These are phyloP conservation scores for Calephelis virginiensis DNA, from an alignment of 1,140 invertebrate genomes.

Conservation along the genomic window DNA sequence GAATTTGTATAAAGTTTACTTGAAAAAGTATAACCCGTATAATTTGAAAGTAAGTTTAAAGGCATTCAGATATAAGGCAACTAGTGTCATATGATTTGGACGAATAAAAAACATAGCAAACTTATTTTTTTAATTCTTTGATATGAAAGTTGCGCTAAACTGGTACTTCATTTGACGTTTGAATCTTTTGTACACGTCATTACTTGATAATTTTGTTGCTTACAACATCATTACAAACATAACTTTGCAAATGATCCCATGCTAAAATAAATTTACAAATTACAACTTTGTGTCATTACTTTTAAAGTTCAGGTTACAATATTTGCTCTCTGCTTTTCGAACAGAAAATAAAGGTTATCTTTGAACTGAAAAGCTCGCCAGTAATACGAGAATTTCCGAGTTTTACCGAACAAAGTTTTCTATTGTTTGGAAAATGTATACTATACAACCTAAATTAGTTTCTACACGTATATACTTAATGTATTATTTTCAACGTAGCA, in stretches of 20 bases:
- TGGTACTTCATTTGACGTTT: slow-evolving; percentile 24
- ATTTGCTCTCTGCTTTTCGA: not conserved
- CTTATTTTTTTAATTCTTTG: too few relatives aligned
- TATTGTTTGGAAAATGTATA: slow-evolving; percentile 26
- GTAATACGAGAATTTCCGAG: slow-evolving; percentile 37
- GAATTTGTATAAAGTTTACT: too few relatives aligned
- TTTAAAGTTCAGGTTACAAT: slow-evolving; percentile 29
- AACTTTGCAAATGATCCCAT: slow-evolving; percentile 23
- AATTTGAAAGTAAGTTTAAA: too few relatives aligned
- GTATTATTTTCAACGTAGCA: slow-evolving; percentile 24
- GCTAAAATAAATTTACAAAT: slow-evolving; percentile 17
- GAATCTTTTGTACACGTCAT: slow-evolving; percentile 49
- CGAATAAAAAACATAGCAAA: too few relatives aligned
- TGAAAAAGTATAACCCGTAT: too few relatives aligned
- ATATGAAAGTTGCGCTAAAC: too few relatives aligned
- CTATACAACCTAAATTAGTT: slow-evolving; percentile 7
- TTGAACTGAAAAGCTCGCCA: slow-evolving; percentile 36
- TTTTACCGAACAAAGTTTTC: slow-evolving; percentile 35
- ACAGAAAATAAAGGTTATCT: slow-evolving; percentile 27
- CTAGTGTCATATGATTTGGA: too few relatives aligned
- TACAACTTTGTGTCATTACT: slow-evolving; percentile 18
- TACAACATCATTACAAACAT: slow-evolving; percentile 34
- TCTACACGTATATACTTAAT: slow-evolving; percentile 23
- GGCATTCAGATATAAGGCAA: too few relatives aligned
- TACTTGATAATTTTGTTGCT: slow-evolving; percentile 45